Evolutionary conservation across 1,140 invertebrate species (phyloP).

Genomic region (Batillaria attramentaria): DNA sequence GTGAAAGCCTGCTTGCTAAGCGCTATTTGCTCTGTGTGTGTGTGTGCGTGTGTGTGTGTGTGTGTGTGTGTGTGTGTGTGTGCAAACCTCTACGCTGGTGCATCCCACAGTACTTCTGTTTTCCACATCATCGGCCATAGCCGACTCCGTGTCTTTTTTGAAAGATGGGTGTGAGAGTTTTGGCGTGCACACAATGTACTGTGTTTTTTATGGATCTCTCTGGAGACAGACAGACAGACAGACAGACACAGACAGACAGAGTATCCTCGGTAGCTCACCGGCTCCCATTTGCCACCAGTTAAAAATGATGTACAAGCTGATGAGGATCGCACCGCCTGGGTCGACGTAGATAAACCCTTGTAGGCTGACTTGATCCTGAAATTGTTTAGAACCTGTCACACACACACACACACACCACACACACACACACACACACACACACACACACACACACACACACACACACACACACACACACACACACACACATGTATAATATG

Average conservation of each 20-base stretch:
- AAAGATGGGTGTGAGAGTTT: too few relatives aligned
- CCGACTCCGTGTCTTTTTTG: neutral
- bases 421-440: neutral
- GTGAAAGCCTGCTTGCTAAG: too few relatives aligned
- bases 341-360: constrained; percentile 65
- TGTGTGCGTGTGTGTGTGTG: too few relatives aligned
- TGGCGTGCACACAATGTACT: too few relatives aligned
- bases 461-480: neutral
- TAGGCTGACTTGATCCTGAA: constrained; percentile 29
- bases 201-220: too few relatives aligned
- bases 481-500: constrained; percentile 26
- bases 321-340: constrained; percentile 71
- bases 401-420: neutral
- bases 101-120: neutral
- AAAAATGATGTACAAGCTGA: constrained; percentile 66
- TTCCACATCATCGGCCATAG: too few relatives aligned
- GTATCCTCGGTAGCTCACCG: constrained; percentile 55
- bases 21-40: too few relatives aligned
- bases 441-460: neutral
- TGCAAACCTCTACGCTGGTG: too few relatives aligned
- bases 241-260: neutral
- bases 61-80: neutral
- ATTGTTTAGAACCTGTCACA: constrained; percentile 46
- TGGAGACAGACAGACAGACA: neutral
- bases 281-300: constrained; percentile 63